A percentile compares a stretch with the other conserved stretches of the same genome.
Conservation (phyloP, 2,113 vertebrate genomes). For the Ahaetulla prasina region DNA sequence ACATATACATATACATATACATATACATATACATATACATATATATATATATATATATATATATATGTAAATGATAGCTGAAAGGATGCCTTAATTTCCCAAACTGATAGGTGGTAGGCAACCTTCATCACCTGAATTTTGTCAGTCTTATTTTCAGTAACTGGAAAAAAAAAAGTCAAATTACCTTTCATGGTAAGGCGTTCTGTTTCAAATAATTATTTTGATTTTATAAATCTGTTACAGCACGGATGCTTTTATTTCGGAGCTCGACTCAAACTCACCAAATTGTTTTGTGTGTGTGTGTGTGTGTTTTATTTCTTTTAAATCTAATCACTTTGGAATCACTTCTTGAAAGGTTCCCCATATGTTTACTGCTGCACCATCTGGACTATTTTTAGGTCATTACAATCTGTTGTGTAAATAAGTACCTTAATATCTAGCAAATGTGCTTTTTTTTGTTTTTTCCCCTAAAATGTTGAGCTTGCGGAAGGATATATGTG, state of each 20-base stretch:
- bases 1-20: no score
- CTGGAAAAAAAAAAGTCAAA: background rate
- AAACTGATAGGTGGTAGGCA: no score
- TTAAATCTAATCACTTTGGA: background rate
- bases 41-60: no score
- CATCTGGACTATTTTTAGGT: constrained; percentile 12
- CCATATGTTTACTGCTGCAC: background rate
- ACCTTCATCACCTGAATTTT: background rate
- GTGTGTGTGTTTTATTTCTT: background rate
- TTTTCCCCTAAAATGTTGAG: background rate
- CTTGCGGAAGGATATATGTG: no score
- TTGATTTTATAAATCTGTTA: background rate
- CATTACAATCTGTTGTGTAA: background rate
- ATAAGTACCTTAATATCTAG: rapidly evolving
- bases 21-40: no score
- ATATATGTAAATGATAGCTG: no score
- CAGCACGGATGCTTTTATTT: background rate
- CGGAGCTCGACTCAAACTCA: background rate
- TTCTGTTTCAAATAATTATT: background rate
- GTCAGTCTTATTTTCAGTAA: background rate
- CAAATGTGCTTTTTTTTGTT: background rate
- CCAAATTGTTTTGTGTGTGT: background rate
- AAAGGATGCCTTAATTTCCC: no score
- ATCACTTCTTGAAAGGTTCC: background rate
- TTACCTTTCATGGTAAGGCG: background rate